Conservation (phyloP, 2,888 invertebrate genomes). For the Sphaerophoria rueppellii region DNA sequence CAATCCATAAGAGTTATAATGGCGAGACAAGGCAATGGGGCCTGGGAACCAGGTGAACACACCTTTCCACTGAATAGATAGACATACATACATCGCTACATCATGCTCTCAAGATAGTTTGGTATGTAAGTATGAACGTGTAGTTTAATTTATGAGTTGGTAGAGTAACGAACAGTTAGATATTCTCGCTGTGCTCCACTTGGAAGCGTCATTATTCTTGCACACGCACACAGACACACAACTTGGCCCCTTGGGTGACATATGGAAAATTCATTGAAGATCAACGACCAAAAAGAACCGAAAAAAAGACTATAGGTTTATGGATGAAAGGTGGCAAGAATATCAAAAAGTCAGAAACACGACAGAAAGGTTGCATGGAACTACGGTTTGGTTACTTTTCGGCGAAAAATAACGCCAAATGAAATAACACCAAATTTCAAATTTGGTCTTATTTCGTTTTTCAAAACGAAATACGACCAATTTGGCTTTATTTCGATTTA, state of each 20-base stretch:
- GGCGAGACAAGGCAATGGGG: conserved; percentile 45
- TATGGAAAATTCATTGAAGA: conserved; percentile 53
- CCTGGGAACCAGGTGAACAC: conserved; percentile 68
- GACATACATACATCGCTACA: background rate
- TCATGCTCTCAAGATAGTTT: background rate
- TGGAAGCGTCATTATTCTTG: conserved; percentile 9
- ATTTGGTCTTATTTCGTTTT: too few relatives aligned
- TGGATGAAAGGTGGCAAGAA: conserved; percentile 3
- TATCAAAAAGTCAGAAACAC: conserved; percentile 11
- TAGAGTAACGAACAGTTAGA: conserved; percentile 46
- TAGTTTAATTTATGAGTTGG: conserved; percentile 63
- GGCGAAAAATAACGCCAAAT: too few relatives aligned
- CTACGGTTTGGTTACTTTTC: too few relatives aligned
- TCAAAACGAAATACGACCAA: too few relatives aligned
- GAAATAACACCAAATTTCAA: too few relatives aligned
- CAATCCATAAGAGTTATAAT: conserved; percentile 8
- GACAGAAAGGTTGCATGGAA: too few relatives aligned
- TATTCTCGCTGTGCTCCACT: background rate
- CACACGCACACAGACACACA: background rate
- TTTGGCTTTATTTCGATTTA: too few relatives aligned
- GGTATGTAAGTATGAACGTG: background rate
- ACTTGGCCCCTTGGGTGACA: conserved; percentile 45
- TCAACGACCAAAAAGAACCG: conserved; percentile 30
- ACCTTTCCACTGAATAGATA: conserved; percentile 22
- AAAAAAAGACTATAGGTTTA: background rate